phyloP scores from a whole-genome alignment of 2,113 vertebrate genomes.

The Dipodomys merriami region DNA sequence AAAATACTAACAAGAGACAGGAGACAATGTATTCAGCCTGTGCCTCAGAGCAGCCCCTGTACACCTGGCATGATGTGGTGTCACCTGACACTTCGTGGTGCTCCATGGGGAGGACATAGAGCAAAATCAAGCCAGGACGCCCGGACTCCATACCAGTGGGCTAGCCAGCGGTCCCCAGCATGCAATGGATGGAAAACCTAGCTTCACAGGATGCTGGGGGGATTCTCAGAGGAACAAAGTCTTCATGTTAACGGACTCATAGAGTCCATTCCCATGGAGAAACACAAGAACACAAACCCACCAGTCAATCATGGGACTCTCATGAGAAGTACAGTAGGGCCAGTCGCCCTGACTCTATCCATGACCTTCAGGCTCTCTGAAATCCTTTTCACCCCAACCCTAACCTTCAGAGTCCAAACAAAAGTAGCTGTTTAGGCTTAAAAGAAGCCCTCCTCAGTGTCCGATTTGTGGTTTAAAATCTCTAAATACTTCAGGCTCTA shows the following conservation, averaged over 20 bases:
- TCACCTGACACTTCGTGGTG: neutral
- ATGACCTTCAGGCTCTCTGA: neutral
- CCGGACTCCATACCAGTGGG: neutral
- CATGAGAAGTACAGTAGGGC: neutral
- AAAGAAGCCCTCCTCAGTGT: neutral
- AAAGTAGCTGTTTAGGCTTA: neutral
- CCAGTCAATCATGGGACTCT: neutral
- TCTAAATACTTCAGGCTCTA: neutral
- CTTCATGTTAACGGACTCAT: neutral
- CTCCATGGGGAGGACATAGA: neutral
- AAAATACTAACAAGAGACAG: neutral
- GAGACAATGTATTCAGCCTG: neutral
- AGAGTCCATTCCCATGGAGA: neutral
- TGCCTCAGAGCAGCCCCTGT: neutral
- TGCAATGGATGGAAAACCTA: neutral
- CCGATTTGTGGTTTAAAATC: neutral
- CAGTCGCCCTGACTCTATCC: no score
- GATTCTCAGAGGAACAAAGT: neutral
- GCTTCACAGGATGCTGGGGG: neutral
- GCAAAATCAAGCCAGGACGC: neutral
- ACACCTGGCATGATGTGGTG: neutral
- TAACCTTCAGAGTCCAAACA: neutral
- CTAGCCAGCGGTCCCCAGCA: neutral
- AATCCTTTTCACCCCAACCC: neutral
- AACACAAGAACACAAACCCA: neutral